Percentiles rank a stretch among this genome's conserved stretches.
Conservation (phyloP, 2,113 vertebrate genomes). For the Cromileptes altivelis region DNA sequence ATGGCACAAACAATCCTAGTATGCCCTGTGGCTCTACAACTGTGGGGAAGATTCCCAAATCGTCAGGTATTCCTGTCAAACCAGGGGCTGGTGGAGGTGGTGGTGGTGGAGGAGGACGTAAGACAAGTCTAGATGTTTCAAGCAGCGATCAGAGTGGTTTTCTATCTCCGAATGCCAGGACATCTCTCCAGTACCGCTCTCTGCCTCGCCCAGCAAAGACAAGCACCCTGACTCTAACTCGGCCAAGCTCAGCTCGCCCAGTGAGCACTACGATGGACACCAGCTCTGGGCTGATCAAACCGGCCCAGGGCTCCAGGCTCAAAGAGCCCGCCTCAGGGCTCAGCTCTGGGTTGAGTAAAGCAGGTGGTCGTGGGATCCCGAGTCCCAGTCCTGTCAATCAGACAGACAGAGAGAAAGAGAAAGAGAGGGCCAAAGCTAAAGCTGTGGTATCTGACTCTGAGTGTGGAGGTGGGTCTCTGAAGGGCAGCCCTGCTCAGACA, state of each 20-base stretch:
- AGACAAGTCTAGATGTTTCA: slow-evolving; percentile 94
- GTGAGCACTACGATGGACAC: slow-evolving; percentile 92
- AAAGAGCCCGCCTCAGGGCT: slow-evolving; percentile 73
- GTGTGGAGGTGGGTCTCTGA: slow-evolving; percentile 74
- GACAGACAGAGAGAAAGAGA: slow-evolving; percentile 93
- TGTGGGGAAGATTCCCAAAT: slow-evolving; percentile 90
- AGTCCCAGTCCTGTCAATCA: slow-evolving; percentile 91
- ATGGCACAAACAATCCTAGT: slow-evolving; percentile 66
- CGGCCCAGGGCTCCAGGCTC: slow-evolving; percentile 68
- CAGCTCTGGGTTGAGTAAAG: slow-evolving; percentile 66
- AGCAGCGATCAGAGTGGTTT: slow-evolving; percentile 89
- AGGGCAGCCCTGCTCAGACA: slow-evolving; percentile 70
- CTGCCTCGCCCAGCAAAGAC: slow-evolving; percentile 97
- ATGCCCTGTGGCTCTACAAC: slow-evolving; percentile 78
- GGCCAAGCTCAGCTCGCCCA: slow-evolving; percentile 85
- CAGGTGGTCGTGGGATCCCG: slow-evolving; percentile 72
- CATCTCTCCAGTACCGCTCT: slow-evolving; percentile 95
- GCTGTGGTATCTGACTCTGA: slow-evolving; percentile 91
- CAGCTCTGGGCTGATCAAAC: slow-evolving; percentile 88
- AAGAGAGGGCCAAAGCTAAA: slow-evolving; percentile 96
- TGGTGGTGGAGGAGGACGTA: slow-evolving; percentile 82
- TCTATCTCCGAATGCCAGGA: slow-evolving; percentile 91
- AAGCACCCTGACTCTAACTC: slow-evolving; percentile 91
- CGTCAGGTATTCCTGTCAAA: slow-evolving; percentile 95
- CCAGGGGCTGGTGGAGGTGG: slow-evolving; percentile 77